A percentile compares a stretch with the other conserved stretches of the same genome.
Conservation (phyloP, 2,113 vertebrate genomes). For the Phalacrocorax pelagicus region DNA sequence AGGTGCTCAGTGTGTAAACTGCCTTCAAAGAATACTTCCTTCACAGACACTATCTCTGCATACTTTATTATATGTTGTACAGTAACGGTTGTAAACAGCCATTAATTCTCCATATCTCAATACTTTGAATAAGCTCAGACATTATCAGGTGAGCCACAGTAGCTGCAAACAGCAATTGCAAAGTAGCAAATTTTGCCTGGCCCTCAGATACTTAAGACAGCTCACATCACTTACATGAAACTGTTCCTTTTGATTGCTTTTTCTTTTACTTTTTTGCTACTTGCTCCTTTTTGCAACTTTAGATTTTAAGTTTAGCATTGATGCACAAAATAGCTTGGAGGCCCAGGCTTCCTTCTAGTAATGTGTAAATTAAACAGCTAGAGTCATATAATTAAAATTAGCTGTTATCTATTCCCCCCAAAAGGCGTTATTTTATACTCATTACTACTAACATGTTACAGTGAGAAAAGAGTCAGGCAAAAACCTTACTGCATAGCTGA, state of each 20-base stretch:
- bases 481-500: neutral
- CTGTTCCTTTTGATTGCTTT: neutral
- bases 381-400: neutral
- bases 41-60: neutral
- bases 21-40: neutral
- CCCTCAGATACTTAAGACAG: neutral
- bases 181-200: neutral
- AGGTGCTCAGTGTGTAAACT: neutral
- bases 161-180: neutral
- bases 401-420: neutral
- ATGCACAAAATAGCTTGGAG: neutral
- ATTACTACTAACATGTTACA: neutral
- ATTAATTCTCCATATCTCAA: neutral
- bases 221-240: neutral
- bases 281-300: neutral
- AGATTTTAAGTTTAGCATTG: neutral
- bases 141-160: neutral
- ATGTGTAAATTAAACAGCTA: neutral
- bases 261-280: neutral
- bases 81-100: neutral
- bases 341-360: neutral
- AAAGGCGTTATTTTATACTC: neutral
- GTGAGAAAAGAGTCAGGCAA: neutral
- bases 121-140: neutral
- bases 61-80: neutral